A percentile compares a stretch with the other conserved stretches of the same genome.
Evolutionary conservation across 2,888 invertebrate species (phyloP).

Genomic region (Noctua pronuba): DNA sequence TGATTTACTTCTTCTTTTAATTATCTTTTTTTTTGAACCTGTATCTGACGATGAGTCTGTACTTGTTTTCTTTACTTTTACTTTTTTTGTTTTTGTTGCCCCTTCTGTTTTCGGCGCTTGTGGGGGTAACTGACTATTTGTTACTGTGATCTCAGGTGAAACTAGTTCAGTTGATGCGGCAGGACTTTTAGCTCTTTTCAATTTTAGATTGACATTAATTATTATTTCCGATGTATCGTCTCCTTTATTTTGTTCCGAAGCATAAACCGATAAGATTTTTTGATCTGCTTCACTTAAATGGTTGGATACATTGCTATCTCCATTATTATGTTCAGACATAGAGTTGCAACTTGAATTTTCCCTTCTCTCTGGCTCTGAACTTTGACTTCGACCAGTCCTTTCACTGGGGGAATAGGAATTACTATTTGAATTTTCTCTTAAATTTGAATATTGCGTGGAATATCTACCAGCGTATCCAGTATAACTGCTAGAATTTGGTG

Average conservation of each 20-base stretch:
- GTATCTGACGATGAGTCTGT: conserved; percentile 84
- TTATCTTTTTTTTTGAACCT: conserved; percentile 81
- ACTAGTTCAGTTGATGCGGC: conserved; percentile 78
- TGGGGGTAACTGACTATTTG: conserved; percentile 87
- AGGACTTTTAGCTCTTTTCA: conserved; percentile 84
- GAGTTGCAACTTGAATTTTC: conserved; percentile 73
- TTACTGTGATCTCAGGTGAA: conserved; percentile 85
- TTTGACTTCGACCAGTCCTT: conserved; percentile 83
- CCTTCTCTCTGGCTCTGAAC: conserved; percentile 80
- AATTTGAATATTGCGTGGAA: conserved; percentile 85
- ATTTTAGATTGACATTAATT: conserved; percentile 87
- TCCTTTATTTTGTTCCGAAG: conserved; percentile 79
- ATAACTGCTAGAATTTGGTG: conserved; percentile 84
- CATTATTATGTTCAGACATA: conserved; percentile 69
- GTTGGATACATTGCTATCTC: conserved; percentile 68
- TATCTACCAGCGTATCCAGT: conserved; percentile 88
- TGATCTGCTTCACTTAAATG: conserved; percentile 74
- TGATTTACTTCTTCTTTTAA: conserved; percentile 86
- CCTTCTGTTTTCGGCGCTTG: conserved; percentile 87
- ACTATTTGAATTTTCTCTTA: conserved; percentile 77
- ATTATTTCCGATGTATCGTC: conserved; percentile 85
- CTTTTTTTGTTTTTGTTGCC: conserved; percentile 80
- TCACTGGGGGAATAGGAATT: conserved; percentile 76
- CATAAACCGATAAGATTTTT: conserved; percentile 75
- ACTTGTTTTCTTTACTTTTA: conserved; percentile 83